Conservation (phyloP, 2,888 invertebrate genomes). For the Chirona hameri region DNA sequence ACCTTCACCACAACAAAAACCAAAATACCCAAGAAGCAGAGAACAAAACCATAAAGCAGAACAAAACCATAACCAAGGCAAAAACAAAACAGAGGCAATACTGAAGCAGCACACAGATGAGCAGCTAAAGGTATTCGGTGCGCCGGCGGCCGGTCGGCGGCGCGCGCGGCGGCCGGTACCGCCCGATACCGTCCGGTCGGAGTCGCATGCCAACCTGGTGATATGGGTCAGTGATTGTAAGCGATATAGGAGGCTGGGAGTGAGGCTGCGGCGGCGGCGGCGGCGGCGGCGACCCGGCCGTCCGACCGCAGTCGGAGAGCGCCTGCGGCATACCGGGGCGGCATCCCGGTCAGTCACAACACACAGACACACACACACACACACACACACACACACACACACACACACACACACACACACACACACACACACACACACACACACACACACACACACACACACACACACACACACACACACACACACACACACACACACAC, state of each 20-base stretch:
- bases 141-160: neutral
- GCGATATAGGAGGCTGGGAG: conserved; percentile 1
- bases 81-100: neutral
- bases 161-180: too few species aligned
- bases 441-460: too few species aligned
- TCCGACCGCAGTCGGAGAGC: conserved; percentile 33
- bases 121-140: neutral
- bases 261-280: conserved; percentile 28
- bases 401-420: too few species aligned
- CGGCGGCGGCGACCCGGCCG: conserved; percentile 6
- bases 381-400: too few species aligned
- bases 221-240: conserved; percentile 8
- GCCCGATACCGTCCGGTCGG: neutral
- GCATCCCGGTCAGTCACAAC: neutral
- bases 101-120: neutral
- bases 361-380: neutral
- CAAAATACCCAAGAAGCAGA: neutral
- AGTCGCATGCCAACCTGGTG: conserved; percentile 23
- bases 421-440: too few species aligned
- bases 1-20: neutral
- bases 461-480: too few species aligned
- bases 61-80: too few species aligned
- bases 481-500: too few species aligned
- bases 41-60: too few species aligned
- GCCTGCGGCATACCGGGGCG: conserved; percentile 31